Percentiles rank a stretch among this genome's conserved stretches.
These are phyloP conservation scores for Uria aalge DNA, from an alignment of 2,113 vertebrate species.

Conservation along the genomic window DNA sequence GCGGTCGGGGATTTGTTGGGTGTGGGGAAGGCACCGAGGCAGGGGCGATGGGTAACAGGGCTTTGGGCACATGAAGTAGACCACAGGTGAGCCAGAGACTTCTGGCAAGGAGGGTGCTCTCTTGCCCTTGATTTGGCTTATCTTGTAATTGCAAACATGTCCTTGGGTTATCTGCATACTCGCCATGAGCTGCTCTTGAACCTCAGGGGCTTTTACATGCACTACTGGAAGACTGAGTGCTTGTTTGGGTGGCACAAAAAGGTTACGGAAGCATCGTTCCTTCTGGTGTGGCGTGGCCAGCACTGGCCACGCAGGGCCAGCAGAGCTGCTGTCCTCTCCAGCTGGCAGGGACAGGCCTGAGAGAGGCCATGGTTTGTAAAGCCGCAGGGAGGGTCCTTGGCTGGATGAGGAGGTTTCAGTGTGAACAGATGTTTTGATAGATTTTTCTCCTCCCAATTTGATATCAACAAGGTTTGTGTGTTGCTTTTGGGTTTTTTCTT, in stretches of 20 bases:
- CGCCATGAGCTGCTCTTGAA: neutral
- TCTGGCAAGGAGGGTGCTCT: neutral
- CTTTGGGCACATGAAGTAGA: neutral
- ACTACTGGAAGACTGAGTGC: neutral
- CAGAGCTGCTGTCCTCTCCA: neutral
- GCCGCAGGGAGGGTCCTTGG: neutral
- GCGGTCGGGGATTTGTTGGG: neutral
- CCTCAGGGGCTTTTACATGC: neutral
- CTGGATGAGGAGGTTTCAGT: neutral
- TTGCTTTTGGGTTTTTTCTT: no score
- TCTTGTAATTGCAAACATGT: neutral
- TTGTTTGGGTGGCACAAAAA: neutral
- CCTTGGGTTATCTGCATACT: neutral
- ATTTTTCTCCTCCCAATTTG: neutral
- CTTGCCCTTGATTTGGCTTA: neutral
- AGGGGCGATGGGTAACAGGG: neutral
- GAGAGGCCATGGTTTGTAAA: neutral
- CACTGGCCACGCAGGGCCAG: accelerated
- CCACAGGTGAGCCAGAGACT: accelerated
- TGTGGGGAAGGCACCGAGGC: neutral
- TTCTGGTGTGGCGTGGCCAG: neutral
- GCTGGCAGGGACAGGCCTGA: neutral
- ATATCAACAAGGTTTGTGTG: neutral
- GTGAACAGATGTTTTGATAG: neutral
- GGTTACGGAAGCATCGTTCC: accelerated